Evolutionary conservation across 2,113 vertebrate species (phyloP), one percentile per base, ranked within the genome.

Genomic region (Nannobrachium achirus): DNA sequence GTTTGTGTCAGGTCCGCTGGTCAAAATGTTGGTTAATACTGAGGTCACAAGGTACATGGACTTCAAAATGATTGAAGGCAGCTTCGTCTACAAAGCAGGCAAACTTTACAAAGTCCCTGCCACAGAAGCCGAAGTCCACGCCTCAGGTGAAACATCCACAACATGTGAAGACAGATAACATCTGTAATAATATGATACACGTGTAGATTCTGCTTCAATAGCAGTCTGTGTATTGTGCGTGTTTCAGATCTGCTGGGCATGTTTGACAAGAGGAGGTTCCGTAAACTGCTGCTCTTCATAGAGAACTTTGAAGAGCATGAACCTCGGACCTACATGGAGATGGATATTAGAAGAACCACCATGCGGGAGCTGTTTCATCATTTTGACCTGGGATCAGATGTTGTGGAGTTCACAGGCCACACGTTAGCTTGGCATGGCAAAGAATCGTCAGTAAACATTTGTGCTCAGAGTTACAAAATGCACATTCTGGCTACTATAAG

Each of bases 21-120:
- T 99, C 52, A 97, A 95, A 89, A 97, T 98, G 91, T 80, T 99
- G 88, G 84, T 98, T 66, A 94, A 93, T 81, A 98, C 96, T 16
- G 96, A 96, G 73, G 96, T 98, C n/a, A 99, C 96, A 39, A 94
- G 95, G 3, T 99, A 98, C 80, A 69, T 99, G 88, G 97, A 99
- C 91, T 98, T 99, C 88, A 98, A 98, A 90, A 94, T 98, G n/a
- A 91, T 95, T 3, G 95, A 97, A 79, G 96, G 96, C 25, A 98
- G 95, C 79, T 99, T 94, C 0, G 93, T 97, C 8, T 98, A 95
- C 87, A 96, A 94, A 81, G 93, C 93, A 63, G 96, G 97, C 0
- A 97, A 96, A 90, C 87, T 98, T 78, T 95, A 98, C 89, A 98
- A 95, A 88, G 96, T 98, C 59, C 97, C 97, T 18, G 94, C 94